Conservation (phyloP, 64 coral and sea anemone species). For the Astreopora myriophthalma region DNA sequence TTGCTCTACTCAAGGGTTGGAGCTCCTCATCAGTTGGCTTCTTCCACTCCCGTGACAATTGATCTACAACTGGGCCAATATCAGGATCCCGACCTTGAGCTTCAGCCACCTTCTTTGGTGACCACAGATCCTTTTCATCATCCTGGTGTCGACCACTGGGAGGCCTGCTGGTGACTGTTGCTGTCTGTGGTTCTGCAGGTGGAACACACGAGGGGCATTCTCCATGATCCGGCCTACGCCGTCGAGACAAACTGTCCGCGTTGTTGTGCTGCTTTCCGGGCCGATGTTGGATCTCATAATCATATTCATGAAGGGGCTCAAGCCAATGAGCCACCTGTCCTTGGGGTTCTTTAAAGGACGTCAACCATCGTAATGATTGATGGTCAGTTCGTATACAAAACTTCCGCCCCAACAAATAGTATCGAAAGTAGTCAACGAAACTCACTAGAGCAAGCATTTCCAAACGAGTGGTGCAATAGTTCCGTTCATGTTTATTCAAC, state of each 20-base stretch:
- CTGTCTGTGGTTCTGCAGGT: not conserved
- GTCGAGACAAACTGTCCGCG: slow-evolving; percentile 17
- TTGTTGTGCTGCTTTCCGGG: slow-evolving; percentile 13
- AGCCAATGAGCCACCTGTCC: slow-evolving; percentile 46
- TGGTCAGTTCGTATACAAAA: slow-evolving; percentile 1
- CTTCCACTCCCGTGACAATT: not conserved
- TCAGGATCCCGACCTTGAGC: slow-evolving; percentile 3
- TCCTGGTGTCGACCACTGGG: not conserved
- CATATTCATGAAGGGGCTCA: slow-evolving; percentile 7
- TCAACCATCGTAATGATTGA: slow-evolving; percentile 43
- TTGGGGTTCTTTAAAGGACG: slow-evolving; percentile 1
- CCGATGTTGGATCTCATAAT: slow-evolving; percentile 23
- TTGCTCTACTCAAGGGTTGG: not conserved
- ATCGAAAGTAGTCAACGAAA: slow-evolving; percentile 3
- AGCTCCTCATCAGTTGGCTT: not conserved
- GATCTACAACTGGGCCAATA: slow-evolving; percentile 15
- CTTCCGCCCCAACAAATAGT: slow-evolving; percentile 2
- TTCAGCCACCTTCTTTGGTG: not conserved
- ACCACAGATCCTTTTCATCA: not conserved
- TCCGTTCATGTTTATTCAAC: slow-evolving; percentile 31
- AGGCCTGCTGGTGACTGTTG: not conserved
- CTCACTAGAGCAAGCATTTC: slow-evolving; percentile 26
- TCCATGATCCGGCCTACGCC: slow-evolving; percentile 2
- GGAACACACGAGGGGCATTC: slow-evolving; percentile 9
- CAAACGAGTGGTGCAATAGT: slow-evolving; percentile 29